phyloP scores from a whole-genome alignment of 2,888 invertebrate genomes.

The Hyles lineata region DNA sequence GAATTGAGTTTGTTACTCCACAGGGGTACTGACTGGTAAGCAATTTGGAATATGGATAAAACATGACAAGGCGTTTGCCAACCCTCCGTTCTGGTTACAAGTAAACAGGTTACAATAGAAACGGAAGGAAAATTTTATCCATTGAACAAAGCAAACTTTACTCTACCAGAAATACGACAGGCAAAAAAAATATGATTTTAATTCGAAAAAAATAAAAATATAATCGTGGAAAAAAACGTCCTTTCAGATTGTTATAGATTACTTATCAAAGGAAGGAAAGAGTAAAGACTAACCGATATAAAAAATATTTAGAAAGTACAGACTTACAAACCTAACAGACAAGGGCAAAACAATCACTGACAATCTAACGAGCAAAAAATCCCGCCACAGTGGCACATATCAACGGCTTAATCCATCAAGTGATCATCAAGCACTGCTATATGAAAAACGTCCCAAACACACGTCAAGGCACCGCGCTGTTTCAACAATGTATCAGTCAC shows the following conservation, averaged over 20 bases:
- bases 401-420: slow-evolving; percentile 17
- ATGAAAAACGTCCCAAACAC: slow-evolving; percentile 35
- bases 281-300: too few relatives aligned
- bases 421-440: slow-evolving; percentile 32
- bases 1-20: not conserved
- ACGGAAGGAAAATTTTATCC: too few relatives aligned
- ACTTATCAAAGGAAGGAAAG: too few relatives aligned
- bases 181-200: too few relatives aligned
- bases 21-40: not conserved
- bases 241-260: too few relatives aligned
- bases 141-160: too few relatives aligned
- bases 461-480: slow-evolving; percentile 23
- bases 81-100: too few relatives aligned
- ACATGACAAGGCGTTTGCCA: too few relatives aligned
- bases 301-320: not conserved
- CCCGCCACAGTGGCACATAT: not conserved
- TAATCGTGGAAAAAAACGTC: too few relatives aligned
- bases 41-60: not conserved
- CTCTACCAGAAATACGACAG: too few relatives aligned
- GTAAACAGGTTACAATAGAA: too few relatives aligned
- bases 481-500: slow-evolving; percentile 45
- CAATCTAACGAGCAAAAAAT: slow-evolving; percentile 20
- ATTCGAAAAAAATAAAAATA: too few relatives aligned
- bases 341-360: slow-evolving; percentile 8
- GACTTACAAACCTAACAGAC: not conserved